Percentiles rank a stretch among this genome's conserved stretches.
Evolutionary conservation across 1,140 invertebrate species (phyloP).

Genomic region (Drosophila takahashii): DNA sequence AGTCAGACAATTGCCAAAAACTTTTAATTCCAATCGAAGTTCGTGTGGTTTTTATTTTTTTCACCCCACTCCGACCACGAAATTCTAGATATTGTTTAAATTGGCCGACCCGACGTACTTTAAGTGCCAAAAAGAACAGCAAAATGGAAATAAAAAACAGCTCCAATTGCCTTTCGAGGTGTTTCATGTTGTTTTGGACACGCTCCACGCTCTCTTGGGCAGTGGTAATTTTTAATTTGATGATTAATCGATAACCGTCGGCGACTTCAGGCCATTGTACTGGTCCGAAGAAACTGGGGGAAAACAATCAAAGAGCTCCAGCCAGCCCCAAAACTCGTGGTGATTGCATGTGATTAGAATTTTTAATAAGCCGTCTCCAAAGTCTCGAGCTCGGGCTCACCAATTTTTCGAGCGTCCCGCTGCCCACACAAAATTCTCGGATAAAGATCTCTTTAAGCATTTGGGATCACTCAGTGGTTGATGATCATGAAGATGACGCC

Average conservation of each 20-base stretch:
- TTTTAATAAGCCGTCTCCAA: slow-evolving; percentile 72
- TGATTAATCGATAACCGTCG: slow-evolving; percentile 79
- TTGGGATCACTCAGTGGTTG: slow-evolving; percentile 40
- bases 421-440: slow-evolving; percentile 59
- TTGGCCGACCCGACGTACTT: slow-evolving; percentile 59
- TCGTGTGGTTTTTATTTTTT: slow-evolving; percentile 56
- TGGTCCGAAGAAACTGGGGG: slow-evolving; percentile 7
- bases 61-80: slow-evolving; percentile 17
- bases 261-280: slow-evolving; percentile 70
- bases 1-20: slow-evolving; percentile 41
- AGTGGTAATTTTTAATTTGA: slow-evolving; percentile 80
- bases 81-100: slow-evolving; percentile 73
- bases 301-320: slow-evolving; percentile 20
- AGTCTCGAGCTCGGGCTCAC: slow-evolving; percentile 21
- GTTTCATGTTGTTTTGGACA: slow-evolving; percentile 65
- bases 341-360: slow-evolving; percentile 80
- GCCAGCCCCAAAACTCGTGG: slow-evolving; percentile 25
- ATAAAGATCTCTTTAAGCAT: slow-evolving; percentile 63
- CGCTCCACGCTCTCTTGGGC: slow-evolving; percentile 71
- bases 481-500: slow-evolving; percentile 38
- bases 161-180: slow-evolving; percentile 46
- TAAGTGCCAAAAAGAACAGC: slow-evolving; percentile 56
- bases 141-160: slow-evolving; percentile 41
- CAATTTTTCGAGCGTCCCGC: slow-evolving; percentile 24
- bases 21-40: slow-evolving; percentile 49